These are phyloP conservation scores for Penaeus indicus DNA, from an alignment of 1,140 invertebrate genomes.

Conservation along the genomic window DNA sequence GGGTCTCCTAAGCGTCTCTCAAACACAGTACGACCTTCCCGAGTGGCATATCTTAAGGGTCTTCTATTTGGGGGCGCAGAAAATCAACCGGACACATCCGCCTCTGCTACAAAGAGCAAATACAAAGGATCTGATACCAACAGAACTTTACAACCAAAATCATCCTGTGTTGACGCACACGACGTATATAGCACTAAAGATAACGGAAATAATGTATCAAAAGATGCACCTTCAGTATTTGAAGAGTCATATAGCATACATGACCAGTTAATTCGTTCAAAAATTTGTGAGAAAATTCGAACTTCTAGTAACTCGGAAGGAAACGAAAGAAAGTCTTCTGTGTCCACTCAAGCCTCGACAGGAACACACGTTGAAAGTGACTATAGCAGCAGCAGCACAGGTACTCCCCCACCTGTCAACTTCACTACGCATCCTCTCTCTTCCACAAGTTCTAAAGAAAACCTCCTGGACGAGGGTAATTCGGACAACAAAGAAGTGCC, in stretches of 20 bases:
- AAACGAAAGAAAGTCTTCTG: not conserved
- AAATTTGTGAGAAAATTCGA: no score
- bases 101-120: no score
- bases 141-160: no score
- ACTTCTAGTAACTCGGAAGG: not conserved
- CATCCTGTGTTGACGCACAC: no score
- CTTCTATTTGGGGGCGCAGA: not conserved
- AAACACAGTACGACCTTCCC: slow-evolving; percentile 36
- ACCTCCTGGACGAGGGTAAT: not conserved
- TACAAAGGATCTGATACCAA: no score
- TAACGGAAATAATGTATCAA: no score
- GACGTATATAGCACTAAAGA: no score
- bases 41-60: slow-evolving; percentile 38
- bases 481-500: not conserved
- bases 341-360: not conserved
- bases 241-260: no score
- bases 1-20: slow-evolving; percentile 19
- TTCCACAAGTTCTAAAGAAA: not conserved
- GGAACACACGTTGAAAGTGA: not conserved
- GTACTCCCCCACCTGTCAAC: slow-evolving; percentile 34
- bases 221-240: no score
- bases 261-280: no score
- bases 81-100: no score
- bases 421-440: slow-evolving; percentile 51
- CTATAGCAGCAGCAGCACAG: slow-evolving; percentile 16